phyloP scores from a whole-genome alignment of 2,888 invertebrate species.

The Ferrisia virgata region DNA sequence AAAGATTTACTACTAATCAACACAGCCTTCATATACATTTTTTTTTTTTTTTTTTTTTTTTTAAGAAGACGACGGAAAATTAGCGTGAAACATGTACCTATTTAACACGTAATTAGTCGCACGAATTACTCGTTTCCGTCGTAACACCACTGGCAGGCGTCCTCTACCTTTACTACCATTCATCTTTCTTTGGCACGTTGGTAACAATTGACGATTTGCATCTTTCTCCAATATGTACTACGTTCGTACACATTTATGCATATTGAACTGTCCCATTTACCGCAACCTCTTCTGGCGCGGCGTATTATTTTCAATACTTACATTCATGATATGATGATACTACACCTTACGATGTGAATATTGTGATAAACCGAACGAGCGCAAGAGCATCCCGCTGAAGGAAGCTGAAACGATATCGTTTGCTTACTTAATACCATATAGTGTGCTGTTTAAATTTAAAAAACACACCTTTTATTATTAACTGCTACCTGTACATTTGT shows the following conservation, averaged over 20 bases:
- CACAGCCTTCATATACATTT: no score
- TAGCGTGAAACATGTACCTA: background rate
- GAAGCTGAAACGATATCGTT: conserved; percentile 1
- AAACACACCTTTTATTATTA: conserved; percentile 46
- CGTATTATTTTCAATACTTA: no score
- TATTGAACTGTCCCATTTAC: no score
- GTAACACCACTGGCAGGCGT: background rate
- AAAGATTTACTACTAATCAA: background rate
- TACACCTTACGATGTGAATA: background rate
- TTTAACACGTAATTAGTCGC: conserved; percentile 23
- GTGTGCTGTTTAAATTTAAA: conserved; percentile 35
- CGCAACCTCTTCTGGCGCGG: background rate
- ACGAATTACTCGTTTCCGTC: background rate
- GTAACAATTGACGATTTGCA: conserved; percentile 5
- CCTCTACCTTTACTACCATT: background rate
- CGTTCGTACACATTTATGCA: no score
- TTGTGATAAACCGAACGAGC: background rate
- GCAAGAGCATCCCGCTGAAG: background rate
- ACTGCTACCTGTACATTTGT: conserved; percentile 44
- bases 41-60: no score
- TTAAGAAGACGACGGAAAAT: background rate
- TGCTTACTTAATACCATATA: background rate
- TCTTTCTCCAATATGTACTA: no score
- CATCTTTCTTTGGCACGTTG: background rate
- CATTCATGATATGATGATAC: no score